A percentile compares a stretch with the other conserved stretches of the same genome.
Evolutionary conservation across 2,113 vertebrate species (phyloP).

Genomic region (Motacilla tschutschensis): DNA sequence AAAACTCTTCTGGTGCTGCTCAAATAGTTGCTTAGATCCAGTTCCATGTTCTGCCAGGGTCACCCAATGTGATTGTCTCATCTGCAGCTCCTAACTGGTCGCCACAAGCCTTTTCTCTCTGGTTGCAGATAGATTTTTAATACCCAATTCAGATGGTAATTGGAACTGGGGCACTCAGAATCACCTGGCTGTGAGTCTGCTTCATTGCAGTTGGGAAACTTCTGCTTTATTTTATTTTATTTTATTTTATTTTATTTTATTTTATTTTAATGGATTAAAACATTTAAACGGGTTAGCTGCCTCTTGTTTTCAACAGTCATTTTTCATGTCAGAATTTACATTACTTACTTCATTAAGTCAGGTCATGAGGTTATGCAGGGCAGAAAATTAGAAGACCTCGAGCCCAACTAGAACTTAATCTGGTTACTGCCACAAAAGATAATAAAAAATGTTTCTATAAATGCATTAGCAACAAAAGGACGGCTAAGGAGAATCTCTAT

Average conservation of each 20-base stretch:
- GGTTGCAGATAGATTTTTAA: neutral
- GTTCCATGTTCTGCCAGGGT: neutral
- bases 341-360: neutral
- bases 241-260: neutral
- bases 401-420: neutral
- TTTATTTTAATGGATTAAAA: neutral
- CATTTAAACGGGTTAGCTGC: neutral
- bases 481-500: neutral
- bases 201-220: neutral
- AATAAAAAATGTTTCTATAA: neutral
- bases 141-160: neutral
- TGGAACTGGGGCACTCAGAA: neutral
- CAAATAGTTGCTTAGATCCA: neutral
- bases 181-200: neutral
- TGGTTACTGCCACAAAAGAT: neutral
- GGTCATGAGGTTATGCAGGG: neutral
- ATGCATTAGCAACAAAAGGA: neutral
- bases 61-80: rapidly evolving
- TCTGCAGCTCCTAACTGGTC: neutral
- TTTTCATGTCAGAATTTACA: slow-evolving; percentile 3
- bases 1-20: neutral
- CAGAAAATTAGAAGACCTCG: slow-evolving; percentile 1
- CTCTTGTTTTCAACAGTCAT: neutral
- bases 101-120: neutral
- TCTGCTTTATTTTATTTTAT: neutral